These are phyloP conservation scores for Lasiurus cinereus DNA, from an alignment of 2,113 vertebrate genomes.

Conservation along the genomic window DNA sequence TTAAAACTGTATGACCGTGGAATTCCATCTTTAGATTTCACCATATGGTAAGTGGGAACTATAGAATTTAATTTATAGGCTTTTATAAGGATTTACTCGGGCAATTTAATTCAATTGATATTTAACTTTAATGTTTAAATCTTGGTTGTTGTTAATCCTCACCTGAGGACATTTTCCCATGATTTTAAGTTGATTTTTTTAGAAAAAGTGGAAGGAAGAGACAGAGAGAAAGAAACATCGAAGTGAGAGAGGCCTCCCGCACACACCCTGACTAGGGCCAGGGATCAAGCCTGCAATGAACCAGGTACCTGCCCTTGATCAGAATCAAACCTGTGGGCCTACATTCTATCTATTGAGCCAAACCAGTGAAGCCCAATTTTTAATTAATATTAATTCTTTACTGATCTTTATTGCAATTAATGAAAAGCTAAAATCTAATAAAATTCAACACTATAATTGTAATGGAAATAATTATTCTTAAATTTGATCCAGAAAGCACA, in stretches of 20 bases:
- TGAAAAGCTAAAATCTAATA: conserved; percentile 38
- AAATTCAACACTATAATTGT: neutral
- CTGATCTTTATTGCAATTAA: conserved; percentile 12
- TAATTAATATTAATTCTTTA: conserved; percentile 35
- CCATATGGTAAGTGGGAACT: neutral
- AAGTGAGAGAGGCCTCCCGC: no score
- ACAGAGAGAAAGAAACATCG: no score
- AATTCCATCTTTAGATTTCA: neutral
- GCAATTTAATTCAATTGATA: neutral
- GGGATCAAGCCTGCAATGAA: no score
- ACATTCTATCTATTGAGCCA: no score
- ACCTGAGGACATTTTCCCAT: no score
- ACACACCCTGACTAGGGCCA: no score
- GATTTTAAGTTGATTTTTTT: no score
- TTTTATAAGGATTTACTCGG: conserved; percentile 14
- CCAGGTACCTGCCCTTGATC: no score
- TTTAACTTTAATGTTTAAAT: conserved; percentile 23
- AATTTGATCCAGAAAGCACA: neutral
- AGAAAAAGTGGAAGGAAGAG: no score
- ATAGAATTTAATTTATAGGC: neutral
- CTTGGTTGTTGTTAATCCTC: no score
- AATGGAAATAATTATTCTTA: neutral
- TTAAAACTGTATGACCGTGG: neutral
- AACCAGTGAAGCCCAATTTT: neutral
- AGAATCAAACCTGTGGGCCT: no score